Evolutionary conservation across 2,888 invertebrate genomes (phyloP).

Genomic region (Pollenia amentaria): DNA sequence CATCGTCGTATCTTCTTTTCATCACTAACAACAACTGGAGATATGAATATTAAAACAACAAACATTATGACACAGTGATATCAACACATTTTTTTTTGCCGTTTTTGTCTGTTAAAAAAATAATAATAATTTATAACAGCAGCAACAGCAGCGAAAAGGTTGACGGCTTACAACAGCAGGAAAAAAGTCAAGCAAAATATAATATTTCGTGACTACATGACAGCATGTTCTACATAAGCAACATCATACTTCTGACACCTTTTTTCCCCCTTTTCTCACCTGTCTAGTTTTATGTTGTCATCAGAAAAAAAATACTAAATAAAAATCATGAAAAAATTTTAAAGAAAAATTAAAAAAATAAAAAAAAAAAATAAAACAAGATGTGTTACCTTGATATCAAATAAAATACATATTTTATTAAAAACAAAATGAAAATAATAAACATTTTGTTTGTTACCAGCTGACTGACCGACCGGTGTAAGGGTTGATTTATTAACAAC

Average conservation of each 20-base stretch:
- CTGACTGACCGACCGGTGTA: conserved; percentile 40
- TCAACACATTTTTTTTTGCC: conserved; percentile 42
- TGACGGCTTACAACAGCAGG: conserved; percentile 14
- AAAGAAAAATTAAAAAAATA: too few relatives aligned
- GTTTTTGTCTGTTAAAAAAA: conserved; percentile 18
- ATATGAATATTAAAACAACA: conserved; percentile 6
- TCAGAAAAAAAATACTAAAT: conserved; percentile 10
- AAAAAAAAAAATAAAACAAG: neutral
- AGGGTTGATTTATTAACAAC: conserved; percentile 43
- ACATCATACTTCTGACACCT: conserved; percentile 37
- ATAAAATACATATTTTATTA: conserved; percentile 2
- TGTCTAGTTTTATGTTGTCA: conserved; percentile 26
- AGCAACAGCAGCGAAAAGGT: conserved; percentile 22
- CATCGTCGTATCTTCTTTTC: neutral
- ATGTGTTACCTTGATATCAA: conserved; percentile 26
- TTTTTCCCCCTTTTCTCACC: neutral
- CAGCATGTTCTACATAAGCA: conserved; percentile 40
- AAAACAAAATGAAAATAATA: neutral
- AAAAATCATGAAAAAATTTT: conserved; percentile 42
- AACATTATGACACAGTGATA: conserved; percentile 31
- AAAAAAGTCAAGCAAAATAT: conserved; percentile 25
- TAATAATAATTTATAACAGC: conserved; percentile 8
- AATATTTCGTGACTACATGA: conserved; percentile 48
- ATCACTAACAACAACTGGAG: conserved; percentile 16
- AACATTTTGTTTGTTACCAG: conserved; percentile 42